Conservation (phyloP, 2,113 vertebrate species). For the Orthonyx spaldingii region DNA sequence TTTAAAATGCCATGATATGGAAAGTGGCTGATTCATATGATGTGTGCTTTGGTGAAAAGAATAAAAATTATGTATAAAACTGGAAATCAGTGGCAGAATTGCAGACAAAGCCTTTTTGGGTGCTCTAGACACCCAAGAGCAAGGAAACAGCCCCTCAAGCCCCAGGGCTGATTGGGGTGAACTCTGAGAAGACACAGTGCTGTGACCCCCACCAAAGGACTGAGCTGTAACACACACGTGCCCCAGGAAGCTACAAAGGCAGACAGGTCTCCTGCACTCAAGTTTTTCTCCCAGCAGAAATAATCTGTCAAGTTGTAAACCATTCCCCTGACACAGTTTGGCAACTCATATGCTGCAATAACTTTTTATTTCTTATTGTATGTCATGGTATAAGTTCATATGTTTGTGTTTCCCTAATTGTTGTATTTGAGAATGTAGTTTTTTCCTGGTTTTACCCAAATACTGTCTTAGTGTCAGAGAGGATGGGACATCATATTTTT, state of each 20-base stretch:
- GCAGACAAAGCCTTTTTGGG: not conserved
- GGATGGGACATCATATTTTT: not conserved
- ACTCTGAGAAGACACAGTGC: accelerated
- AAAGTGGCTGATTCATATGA: not conserved
- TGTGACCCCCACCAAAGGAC: not conserved
- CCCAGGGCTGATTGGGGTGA: not conserved
- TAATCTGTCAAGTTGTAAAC: not conserved
- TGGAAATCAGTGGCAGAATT: not conserved
- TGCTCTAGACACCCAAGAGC: not conserved
- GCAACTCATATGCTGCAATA: not conserved
- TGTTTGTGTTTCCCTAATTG: not conserved
- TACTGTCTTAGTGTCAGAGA: not conserved
- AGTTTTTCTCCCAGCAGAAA: not conserved
- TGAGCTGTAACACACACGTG: not conserved
- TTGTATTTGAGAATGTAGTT: not conserved
- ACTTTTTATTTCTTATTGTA: not conserved
- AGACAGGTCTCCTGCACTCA: not conserved
- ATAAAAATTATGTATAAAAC: not conserved
- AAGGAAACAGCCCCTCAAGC: not conserved
- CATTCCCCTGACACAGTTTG: not conserved
- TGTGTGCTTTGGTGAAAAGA: not conserved
- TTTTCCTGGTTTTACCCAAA: not conserved
- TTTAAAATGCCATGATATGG: not conserved
- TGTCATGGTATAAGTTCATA: not conserved
- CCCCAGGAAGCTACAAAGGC: not conserved